Conservation (phyloP, 2,888 invertebrate species). For the Pycnomerus fuliginosus region DNA sequence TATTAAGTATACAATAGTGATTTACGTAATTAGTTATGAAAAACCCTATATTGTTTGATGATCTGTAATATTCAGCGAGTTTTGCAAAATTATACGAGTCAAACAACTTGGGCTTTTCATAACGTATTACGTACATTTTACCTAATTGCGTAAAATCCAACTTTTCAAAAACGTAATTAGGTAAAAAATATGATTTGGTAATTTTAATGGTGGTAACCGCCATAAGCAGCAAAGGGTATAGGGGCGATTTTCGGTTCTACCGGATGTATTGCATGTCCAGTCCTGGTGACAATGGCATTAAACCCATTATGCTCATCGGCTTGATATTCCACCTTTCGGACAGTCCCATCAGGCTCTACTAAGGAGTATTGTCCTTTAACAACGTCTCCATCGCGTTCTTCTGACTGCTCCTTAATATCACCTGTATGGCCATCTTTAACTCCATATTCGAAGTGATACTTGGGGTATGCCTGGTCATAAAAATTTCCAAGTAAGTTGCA, state of each 20-base stretch:
- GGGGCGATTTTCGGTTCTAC: conserved; percentile 23
- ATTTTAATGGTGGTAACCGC: conserved; percentile 21
- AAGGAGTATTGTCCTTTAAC: conserved; percentile 72
- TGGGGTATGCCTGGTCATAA: conserved; percentile 69
- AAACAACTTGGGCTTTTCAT: no score
- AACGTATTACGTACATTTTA: no score
- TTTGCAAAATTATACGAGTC: no score
- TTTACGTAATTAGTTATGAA: no score
- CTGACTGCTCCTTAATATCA: conserved; percentile 70
- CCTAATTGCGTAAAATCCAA: no score
- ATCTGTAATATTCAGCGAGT: no score
- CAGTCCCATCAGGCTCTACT: conserved; percentile 64
- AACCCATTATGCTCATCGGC: conserved; percentile 60
- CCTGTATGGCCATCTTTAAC: conserved; percentile 71
- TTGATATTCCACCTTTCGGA: conserved; percentile 65
- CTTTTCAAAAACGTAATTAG: neutral
- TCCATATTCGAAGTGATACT: conserved; percentile 69
- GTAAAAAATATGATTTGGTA: neutral
- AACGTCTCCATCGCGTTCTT: conserved; percentile 69
- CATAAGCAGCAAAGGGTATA: conserved; percentile 24
- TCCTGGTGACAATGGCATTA: conserved; percentile 61
- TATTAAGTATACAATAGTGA: no score
- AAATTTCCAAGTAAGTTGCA: conserved; percentile 1
- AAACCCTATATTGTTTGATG: no score
- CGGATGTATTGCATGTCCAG: conserved; percentile 60